A percentile compares a stretch with the other conserved stretches of the same genome.
These are phyloP conservation scores for Sipha flava DNA, from an alignment of 1,140 invertebrate species.

Conservation along the genomic window DNA sequence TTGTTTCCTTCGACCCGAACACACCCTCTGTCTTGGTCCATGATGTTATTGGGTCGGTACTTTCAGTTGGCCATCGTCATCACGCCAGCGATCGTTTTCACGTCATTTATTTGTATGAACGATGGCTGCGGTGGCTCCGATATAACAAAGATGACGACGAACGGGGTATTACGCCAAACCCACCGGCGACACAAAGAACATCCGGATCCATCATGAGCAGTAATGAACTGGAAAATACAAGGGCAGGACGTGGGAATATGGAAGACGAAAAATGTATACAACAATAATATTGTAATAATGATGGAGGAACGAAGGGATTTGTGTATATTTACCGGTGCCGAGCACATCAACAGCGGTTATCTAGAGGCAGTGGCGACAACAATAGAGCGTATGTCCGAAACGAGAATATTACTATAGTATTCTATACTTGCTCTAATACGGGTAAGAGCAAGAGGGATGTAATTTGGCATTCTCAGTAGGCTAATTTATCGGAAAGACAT, in stretches of 20 bases:
- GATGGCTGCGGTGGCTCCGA: neutral
- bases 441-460: too few relatives aligned
- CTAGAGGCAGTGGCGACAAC: too few relatives aligned
- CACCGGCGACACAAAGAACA: neutral
- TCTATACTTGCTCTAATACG: neutral
- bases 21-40: neutral
- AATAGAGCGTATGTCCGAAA: neutral
- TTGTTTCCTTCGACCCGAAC: neutral
- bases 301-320: neutral
- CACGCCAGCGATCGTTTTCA: neutral
- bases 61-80: too few relatives aligned
- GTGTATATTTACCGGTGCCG: neutral
- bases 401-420: neutral
- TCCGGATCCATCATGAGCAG: neutral
- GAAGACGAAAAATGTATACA: neutral
- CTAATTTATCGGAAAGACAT: neutral
- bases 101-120: conserved; percentile 1
- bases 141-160: neutral
- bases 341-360: neutral
- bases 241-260: neutral
- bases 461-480: neutral
- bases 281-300: neutral
- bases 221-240: conserved; percentile 30
- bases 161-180: neutral
- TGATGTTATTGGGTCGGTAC: neutral